phyloP scores from a whole-genome alignment of 2,113 vertebrate species.

The Phyllostomus hastatus region DNA sequence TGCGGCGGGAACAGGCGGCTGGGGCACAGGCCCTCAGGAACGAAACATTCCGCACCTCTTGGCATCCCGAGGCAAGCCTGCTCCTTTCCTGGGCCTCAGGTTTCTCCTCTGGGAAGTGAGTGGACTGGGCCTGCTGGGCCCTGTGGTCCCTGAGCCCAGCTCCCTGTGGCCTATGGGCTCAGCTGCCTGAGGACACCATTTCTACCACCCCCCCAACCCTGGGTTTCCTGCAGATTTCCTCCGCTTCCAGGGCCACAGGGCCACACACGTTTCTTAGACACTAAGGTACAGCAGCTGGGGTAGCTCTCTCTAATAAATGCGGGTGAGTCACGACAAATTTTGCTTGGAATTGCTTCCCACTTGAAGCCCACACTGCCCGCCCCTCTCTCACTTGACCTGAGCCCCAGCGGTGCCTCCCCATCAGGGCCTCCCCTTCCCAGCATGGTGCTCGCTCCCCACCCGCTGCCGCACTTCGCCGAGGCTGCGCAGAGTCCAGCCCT shows the following conservation, averaged over 20 bases:
- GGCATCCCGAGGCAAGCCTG: too few species aligned
- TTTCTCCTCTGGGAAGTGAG: neutral
- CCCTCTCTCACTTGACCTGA: neutral
- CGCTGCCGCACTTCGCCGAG: constrained; percentile 34
- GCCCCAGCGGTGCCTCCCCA: neutral
- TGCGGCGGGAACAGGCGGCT: rapidly evolving
- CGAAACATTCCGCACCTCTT: neutral
- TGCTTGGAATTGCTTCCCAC: neutral
- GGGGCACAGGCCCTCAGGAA: rapidly evolving
- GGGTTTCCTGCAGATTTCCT: neutral
- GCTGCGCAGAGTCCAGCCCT: constrained; percentile 52
- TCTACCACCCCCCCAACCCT: neutral
- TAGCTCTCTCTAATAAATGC: neutral
- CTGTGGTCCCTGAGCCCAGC: neutral
- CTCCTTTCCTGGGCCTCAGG: neutral
- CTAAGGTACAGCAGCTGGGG: neutral
- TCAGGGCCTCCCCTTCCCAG: neutral
- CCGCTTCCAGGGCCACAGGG: neutral
- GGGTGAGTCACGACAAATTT: neutral
- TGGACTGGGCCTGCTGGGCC: neutral
- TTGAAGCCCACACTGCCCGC: neutral
- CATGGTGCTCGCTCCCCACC: neutral
- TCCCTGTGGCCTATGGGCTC: neutral
- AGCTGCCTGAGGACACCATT: neutral
- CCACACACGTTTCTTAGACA: neutral